Percentiles rank a stretch among this genome's conserved stretches.
Evolutionary conservation across 2,888 invertebrate species (phyloP).

Genomic region (Acleris holmiana): DNA sequence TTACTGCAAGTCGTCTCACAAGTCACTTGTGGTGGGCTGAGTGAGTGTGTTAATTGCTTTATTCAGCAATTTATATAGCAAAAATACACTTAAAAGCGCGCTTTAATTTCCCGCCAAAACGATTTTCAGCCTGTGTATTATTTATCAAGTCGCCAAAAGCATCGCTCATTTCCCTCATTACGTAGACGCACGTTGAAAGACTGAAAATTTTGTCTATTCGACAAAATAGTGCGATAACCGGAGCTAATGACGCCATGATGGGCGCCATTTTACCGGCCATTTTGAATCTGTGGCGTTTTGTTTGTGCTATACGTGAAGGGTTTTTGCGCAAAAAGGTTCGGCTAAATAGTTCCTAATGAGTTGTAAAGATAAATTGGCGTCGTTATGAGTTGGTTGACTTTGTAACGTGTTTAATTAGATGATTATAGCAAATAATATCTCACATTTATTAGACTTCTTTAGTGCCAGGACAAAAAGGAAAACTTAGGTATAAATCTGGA

Average conservation of each 20-base stretch:
- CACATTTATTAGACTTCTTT: background rate
- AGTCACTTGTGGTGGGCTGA: background rate
- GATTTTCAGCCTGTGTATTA: slow-evolving; percentile 72
- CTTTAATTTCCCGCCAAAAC: slow-evolving; percentile 69
- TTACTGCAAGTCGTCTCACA: too few species aligned
- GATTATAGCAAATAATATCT: background rate
- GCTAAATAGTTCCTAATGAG: slow-evolving; percentile 40
- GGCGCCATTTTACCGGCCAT: slow-evolving; percentile 68
- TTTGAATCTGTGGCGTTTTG: slow-evolving; percentile 74
- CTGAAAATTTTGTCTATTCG: slow-evolving; percentile 81
- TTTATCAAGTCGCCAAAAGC: slow-evolving; percentile 76
- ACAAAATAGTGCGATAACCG: slow-evolving; percentile 82
- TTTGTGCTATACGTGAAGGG: slow-evolving; percentile 66
- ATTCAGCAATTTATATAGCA: background rate
- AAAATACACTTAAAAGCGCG: background rate
- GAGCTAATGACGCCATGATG: slow-evolving; percentile 75
- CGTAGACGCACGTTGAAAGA: slow-evolving; percentile 76
- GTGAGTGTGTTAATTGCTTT: background rate
- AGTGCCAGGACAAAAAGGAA: too few species aligned
- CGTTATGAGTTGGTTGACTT: slow-evolving; percentile 24
- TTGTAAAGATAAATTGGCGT: slow-evolving; percentile 37
- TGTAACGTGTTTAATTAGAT: slow-evolving; percentile 13
- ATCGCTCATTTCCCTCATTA: slow-evolving; percentile 77
- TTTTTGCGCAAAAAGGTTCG: slow-evolving; percentile 51
- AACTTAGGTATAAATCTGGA: too few species aligned